Evolutionary conservation across 2,113 vertebrate genomes (phyloP), one percentile per base, ranked within the genome.

Genomic region (Microtus montanus): DNA sequence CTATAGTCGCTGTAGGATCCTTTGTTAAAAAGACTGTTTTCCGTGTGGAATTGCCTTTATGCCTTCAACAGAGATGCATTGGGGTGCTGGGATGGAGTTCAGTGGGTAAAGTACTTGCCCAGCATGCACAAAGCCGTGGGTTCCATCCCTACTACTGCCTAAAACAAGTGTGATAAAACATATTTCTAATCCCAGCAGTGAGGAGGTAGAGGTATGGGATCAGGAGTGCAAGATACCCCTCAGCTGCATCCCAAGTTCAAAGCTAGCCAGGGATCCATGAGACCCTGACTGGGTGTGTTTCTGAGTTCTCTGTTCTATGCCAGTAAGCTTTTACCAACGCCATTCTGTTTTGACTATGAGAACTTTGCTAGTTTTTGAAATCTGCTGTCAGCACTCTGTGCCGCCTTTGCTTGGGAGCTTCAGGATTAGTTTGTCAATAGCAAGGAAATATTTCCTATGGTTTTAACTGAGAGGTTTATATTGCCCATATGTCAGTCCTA

Each of bases 381-480:
- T 38, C 79, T 58, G 7, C n/a, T 13, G 35, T 38, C 79, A 82
- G 79, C 70, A 66, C 41, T 90, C 33, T 77, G 7, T 61, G n/a
- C 87, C n/a, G 44, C 47, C 58, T 85, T 93, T 75, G 35, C 74
- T 7, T 52, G 5, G 74, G 63, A 94, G 78, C 28, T 68, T 95
- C 41, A 78, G 38, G 73, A 70, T 91, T 22, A 90, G 17, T 91
- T 89, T 92, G 22, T 85, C 12, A 28, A 10, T 93, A 84, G 24
- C 17, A 61, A 94, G 30, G 89, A 89, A 87, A 64, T 44, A 93
- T 15, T 63, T 93, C n/a, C 68, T 89, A 3, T 54, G 71, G 87
- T 71, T 93, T 74, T 92, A 35, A 79, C 35, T 90, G 52, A 63
- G 54, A 84, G 33, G 64, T 84, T 92, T 78, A 0, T 87, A 63